Base-by-base conservation (phyloP, 2,797 vertebrate genomes). In the Sphenopsis melanotis region DNA sequence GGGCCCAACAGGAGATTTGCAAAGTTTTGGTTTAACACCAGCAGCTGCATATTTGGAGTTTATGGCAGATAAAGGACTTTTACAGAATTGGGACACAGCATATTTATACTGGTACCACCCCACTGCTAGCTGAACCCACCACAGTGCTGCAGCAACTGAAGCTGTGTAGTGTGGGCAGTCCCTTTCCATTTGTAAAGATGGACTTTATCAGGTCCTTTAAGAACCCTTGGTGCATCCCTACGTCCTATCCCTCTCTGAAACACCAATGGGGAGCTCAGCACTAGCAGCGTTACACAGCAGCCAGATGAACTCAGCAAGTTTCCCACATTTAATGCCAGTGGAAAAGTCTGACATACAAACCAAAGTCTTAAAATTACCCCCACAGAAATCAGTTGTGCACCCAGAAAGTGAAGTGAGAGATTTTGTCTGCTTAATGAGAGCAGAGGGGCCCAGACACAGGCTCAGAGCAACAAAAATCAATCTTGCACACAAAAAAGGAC, bases 1-100 rank as follows among this genome's bases (percentile, higher is more conserved):
- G 74, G 86, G 81, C 91, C 66, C 46, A 29, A 95, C 18, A 30
- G 92, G 94, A 87, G 79, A 59, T 46, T 59, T 70, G 69, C 87
- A 79, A 93, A 87, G 85, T 94, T 97, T 92, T 49, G 4, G 47
- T 32, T 94, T 61, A 66, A 94, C 79, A 82, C 76, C 70, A 87
- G 72, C 44, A 90, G 91, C 78, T 86, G 50, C 23, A 0, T 53
- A 80, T 61, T 39, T 78, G 71, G 83, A 91, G 78, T 68, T 77
- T 55, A 55, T 1, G 34, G 72, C 36, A 90, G 77, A 89, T 83
- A 52, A 52, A 87, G 55, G 57, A 89, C 39, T 64, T 63, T 11
- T 46, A 83, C 32, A 61, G 42, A 64, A 78, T 1, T 32, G 39
- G 70, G 56, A 60, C 88, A 87, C 1, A 61, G 55, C 27, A 10